Evolutionary conservation across 2,113 vertebrate genomes (phyloP).

Genomic region (Hoplias malabaricus): DNA sequence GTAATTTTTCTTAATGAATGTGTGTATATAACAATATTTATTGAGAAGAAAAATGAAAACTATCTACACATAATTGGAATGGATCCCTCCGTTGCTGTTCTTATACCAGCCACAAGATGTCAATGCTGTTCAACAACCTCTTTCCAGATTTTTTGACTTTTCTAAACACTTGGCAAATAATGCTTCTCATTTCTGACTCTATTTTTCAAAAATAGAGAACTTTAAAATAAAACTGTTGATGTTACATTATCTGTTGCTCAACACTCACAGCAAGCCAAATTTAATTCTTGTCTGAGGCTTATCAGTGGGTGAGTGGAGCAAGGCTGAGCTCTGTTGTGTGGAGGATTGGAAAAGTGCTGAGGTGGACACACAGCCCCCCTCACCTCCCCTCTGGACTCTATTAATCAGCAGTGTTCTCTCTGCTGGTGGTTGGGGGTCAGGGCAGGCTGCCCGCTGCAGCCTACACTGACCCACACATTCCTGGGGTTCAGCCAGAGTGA

Average conservation of each 20-base stretch:
- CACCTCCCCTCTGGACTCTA: slow-evolving; percentile 62
- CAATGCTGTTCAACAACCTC: slow-evolving; percentile 48
- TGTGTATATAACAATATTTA: background rate
- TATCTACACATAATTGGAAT: no score
- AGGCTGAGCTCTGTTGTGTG: slow-evolving; percentile 70
- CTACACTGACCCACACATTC: slow-evolving; percentile 60
- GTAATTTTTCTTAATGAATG: no score
- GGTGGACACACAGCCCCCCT: slow-evolving; percentile 75
- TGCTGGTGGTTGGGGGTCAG: slow-evolving; percentile 38
- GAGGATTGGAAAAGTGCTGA: slow-evolving; percentile 79
- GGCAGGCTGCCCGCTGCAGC: slow-evolving; percentile 42
- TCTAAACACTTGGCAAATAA: background rate
- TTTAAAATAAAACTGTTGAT: slow-evolving; percentile 69
- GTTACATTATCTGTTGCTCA: slow-evolving; percentile 70
- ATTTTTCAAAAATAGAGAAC: slow-evolving; percentile 73
- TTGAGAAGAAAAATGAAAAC: background rate
- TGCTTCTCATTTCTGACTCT: slow-evolving; percentile 43
- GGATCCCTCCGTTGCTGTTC: background rate
- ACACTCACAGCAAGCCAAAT: slow-evolving; percentile 69
- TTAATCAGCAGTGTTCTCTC: slow-evolving; percentile 62
- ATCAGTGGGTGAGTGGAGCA: slow-evolving; percentile 66
- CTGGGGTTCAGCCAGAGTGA: slow-evolving; percentile 72
- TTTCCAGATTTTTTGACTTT: background rate
- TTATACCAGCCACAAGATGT: slow-evolving; percentile 57
- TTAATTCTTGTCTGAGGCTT: slow-evolving; percentile 73